Base-by-base conservation (phyloP, 2,113 vertebrate species). In the Elephantulus edwardii region DNA sequence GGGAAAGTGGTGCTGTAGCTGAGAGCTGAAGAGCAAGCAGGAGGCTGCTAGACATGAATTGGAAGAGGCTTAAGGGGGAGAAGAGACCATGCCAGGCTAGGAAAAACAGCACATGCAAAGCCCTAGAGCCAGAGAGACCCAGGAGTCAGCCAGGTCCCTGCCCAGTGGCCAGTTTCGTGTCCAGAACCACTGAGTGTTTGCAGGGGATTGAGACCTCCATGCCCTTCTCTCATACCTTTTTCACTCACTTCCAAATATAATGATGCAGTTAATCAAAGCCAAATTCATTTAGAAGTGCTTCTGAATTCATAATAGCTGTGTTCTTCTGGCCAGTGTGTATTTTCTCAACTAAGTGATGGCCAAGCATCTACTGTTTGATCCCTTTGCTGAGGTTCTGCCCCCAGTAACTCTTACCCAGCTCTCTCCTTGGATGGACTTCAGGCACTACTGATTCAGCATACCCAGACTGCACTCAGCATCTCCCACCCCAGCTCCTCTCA, bases 291-390 rank as follows among this genome's bases (percentile, higher is more conserved):
- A 33, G 35, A 44, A 26, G 64, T 26, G 82, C 71, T 44, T 78
- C 64, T 60, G 14, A 46, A 54, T n/a, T 40, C 6, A 6, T 38
- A 42, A 28, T 0, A 6, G 75, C 58, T 75, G 33, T 10, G 1
- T 3, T 6, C 35, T n/a, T 74, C 8, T 4, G n/a, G 38, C 33
- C 44, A 11, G 4, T 13, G 40, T 24, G 26, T 8, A 28, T 77
- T 78, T 54, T 44, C 71, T 38, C 62, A 30, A 0, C 14, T 24
- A n/a, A 35, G 40, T 4, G 28, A 38, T 1, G 33, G 20, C n/a
- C 3, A 13, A 6, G 4, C 0, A 2, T 17, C 2, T 26, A 20
- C 68, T 26, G 42, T 46, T 6, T 17, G 78, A 33, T 1, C 3
- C 28, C 30, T 42, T 38, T 33, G 10, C 74, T 6, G 26, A 38